Evolutionary conservation across 2,113 vertebrate genomes (phyloP), one percentile per base, ranked within the genome.

Genomic region (Peromyscus polionotus): DNA sequence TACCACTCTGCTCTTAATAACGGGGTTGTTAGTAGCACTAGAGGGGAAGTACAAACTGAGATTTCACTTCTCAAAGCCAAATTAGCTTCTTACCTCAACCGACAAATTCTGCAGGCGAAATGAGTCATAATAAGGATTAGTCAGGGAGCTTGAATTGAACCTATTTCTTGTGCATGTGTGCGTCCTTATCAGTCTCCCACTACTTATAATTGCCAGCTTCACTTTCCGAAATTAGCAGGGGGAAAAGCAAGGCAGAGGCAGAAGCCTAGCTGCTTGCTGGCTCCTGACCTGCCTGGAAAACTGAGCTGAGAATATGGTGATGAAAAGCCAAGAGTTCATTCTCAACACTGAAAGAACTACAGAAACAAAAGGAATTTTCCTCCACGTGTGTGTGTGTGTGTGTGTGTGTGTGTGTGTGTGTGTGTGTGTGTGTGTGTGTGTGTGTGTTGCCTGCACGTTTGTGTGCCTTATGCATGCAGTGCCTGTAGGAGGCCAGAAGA

Each of bases 71-170:
- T 92, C 95, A 88, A 91, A 97, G 96, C 97, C 97, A 97, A 98
- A 98, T 98, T 97, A 98, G 94, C 96, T 92, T 97, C 96, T 98
- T 98, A 97, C 97, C 97, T 97, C 95, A 97, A 94, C 85, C 94
- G 97, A 97, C 95, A 98, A 90, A 98, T 97, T 98, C 94, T 96
- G 90, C 90, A 96, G 98, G 97, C 57, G 79, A 91, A 94, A 91
- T 39, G 97, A 98, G 96, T 98, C 98, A 96, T 97, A 97, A 97
- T 98, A 97, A 98, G 97, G 97, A 96, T 98, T 98, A 98, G 97
- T 98, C 98, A 98, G 96, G 97, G 98, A 97, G 80, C 96, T 85
- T 97, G 95, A 96, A 54, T 97, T 97, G 94, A 96, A 97, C 87
- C 59, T 94, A 57, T 91, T 96, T 98, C 93, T 95, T 42, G 65